Base-by-base conservation (phyloP, 2,797 vertebrate species). In the Enteromius argenteus region DNA sequence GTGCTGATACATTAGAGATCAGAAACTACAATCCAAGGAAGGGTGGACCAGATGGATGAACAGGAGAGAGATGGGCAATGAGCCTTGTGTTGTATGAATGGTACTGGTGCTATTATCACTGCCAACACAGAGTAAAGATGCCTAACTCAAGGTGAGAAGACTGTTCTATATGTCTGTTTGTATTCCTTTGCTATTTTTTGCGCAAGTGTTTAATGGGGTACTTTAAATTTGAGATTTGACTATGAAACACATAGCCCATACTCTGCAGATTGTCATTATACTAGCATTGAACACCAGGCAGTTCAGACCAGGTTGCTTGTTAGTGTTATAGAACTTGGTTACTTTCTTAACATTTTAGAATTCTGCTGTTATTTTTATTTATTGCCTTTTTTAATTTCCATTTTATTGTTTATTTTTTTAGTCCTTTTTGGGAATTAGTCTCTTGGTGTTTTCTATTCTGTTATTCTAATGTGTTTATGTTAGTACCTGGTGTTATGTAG, bases 51-150 rank as follows among this genome's bases (percentile, higher is more conserved):
- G 56, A 74, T 72, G 23, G 30, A 23, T 75, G 46, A 66, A n/a
- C 53, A 68, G 35, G 15, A 68, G 37, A 64, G 39, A 64, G 42
- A 64, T 64, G 76, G 42, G 56, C 74, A 67, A n/a, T 42, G 27
- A 46, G 60, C 69, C 21, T 68, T 32, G 27, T 56, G 42, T 30
- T 56, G 8, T 44, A 46, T 39, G 71, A 75, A 60, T 35, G 23
- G 60, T 77, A 51, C 62, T 44, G 73, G 62, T 76, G 74, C 74
- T 79, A 9, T 60, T 58, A 69, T 84, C 75, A 84, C 82, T 84
- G 82, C 75, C 82, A 72, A 84, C 49, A 17, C 44, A 60, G 73
- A 76, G 10, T 76, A 67, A 67, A 67, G 32, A 75, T 42, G 72
- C 72, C 39, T 27, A 10, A 66, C 51, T 68, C 21, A 69, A 60